Base-by-base conservation (phyloP, 2,797 vertebrate species). In the Sphenodon punctatus region DNA sequence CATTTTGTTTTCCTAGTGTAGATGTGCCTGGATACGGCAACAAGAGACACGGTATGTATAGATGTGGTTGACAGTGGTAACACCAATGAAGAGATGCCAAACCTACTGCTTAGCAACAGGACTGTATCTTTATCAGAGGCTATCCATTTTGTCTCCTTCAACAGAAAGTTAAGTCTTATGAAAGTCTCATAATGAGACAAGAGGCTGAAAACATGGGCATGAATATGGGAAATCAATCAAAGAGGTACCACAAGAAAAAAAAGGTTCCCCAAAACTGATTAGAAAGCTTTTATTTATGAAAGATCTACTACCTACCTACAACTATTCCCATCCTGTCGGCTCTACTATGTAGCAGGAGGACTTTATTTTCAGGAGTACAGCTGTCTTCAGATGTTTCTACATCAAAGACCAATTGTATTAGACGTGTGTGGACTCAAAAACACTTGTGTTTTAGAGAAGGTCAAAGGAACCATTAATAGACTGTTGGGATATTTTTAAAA, bases 191-290 rank as follows among this genome's bases (percentile, higher is more conserved):
- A 30, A 55, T 8, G 55, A 43, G 17, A 17, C 13, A 43, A 7
- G 17, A 3, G 16, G 79, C 46, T 38, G 83, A 46, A 51, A 58
- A 25, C 25, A 49, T 86, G 75, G 10, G 67, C 86, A 75, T 82
- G 72, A 73, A 87, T 55, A 61, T 76, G 65, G 80, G 80, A 88
- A 88, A 80, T 0, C 48, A 49, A 77, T n/a, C 25, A 51, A 14
- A 87, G 80, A 81, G 74, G 69, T 17, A 61, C 14, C 22, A 84
- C 49, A 70, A 86, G 84, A 87, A 90, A 82, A 84, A n/a, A 25
- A 13, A 76, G 88, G 49, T 36, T 67, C 39, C 87, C 74, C 69
- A 58, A 13, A 80, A 75, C 64, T 82, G 42, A 69, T 65, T 80
- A 70, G 84, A 78, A 83, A 72, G 67, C 38, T 38, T 70, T 82